These are phyloP conservation scores for Aphelocoma coerulescens DNA, from an alignment of 2,113 vertebrate species.

Conservation along the genomic window DNA sequence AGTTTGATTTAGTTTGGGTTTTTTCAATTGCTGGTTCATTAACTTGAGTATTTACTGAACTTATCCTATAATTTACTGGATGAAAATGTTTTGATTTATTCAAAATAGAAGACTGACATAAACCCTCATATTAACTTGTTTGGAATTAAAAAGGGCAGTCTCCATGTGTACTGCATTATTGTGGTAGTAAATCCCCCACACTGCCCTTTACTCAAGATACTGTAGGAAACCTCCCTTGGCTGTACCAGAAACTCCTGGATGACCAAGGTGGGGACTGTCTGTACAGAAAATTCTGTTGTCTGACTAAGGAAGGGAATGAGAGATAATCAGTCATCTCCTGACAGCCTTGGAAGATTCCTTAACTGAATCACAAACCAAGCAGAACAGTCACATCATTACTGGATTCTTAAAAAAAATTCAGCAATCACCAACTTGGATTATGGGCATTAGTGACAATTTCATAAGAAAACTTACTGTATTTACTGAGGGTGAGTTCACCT, in stretches of 20 bases:
- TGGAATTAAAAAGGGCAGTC: neutral
- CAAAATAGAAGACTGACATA: neutral
- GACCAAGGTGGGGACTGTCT: neutral
- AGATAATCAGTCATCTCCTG: neutral
- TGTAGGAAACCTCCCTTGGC: neutral
- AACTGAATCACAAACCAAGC: neutral
- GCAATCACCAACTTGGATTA: neutral
- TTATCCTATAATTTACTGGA: neutral
- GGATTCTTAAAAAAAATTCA: neutral
- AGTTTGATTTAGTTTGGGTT: neutral
- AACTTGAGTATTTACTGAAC: neutral
- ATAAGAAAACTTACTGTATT: neutral
- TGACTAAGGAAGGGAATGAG: neutral
- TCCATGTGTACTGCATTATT: accelerated
- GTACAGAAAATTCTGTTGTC: neutral
- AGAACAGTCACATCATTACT: neutral
- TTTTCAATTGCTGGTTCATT: neutral
- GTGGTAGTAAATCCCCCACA: too few species aligned
- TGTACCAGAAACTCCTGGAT: neutral
- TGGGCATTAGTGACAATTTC: neutral
- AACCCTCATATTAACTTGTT: neutral
- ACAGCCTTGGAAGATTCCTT: neutral
- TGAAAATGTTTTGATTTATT: neutral
- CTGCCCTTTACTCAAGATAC: neutral
- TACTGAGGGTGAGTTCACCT: neutral